Conservation (phyloP, 2,113 vertebrate genomes). For the Campylomormyrus tamandua region DNA sequence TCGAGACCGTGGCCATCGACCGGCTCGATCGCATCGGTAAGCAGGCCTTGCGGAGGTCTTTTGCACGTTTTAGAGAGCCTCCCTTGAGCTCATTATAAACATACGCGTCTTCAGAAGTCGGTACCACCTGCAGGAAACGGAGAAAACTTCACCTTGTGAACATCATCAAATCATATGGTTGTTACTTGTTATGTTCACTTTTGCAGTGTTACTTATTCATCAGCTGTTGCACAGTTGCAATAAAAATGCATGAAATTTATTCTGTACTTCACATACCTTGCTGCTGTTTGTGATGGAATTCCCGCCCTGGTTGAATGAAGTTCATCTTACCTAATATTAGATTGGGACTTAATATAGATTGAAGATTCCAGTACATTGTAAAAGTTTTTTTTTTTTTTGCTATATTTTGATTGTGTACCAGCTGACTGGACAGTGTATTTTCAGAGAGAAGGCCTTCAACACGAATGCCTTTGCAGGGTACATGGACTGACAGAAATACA, state of each 20-base stretch:
- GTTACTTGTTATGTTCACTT: not conserved
- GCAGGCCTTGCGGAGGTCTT: not conserved
- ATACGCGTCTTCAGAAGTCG: not conserved
- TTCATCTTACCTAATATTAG: not conserved
- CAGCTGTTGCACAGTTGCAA: not conserved
- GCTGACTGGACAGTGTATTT: not conserved
- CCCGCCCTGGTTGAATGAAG: too few relatives aligned
- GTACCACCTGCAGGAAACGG: not conserved
- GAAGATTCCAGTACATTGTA: not conserved
- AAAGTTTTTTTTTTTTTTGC: not conserved
- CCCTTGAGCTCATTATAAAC: not conserved
- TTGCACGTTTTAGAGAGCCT: not conserved
- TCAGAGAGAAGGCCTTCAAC: not conserved
- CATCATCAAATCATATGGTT: not conserved
- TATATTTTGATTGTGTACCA: not conserved
- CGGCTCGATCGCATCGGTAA: conserved; percentile 90
- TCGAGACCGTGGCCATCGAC: conserved; percentile 94
- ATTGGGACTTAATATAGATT: not conserved
- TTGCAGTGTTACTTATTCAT: not conserved
- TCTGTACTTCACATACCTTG: not conserved
- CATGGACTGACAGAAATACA: not conserved
- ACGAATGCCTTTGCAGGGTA: not conserved
- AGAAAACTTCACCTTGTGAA: not conserved
- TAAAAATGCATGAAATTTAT: not conserved
- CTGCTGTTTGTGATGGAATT: not conserved